These are phyloP conservation scores for Otocyon megalotis DNA, from an alignment of 2,113 vertebrate genomes.

Conservation along the genomic window DNA sequence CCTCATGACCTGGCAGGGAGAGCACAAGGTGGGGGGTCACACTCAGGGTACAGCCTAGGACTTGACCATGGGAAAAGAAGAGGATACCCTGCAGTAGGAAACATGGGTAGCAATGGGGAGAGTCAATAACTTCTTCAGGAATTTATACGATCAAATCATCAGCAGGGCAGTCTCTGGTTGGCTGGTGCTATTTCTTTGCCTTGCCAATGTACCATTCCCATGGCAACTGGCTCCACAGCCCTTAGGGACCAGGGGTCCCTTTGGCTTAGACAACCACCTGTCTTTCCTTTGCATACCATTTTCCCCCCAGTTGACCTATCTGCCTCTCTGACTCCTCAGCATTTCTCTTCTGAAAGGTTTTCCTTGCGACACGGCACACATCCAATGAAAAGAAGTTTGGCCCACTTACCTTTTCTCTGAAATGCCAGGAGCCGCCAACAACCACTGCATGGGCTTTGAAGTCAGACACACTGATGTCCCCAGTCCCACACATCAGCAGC, in stretches of 20 bases:
- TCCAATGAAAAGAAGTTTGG: not conserved
- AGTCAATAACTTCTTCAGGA: not conserved
- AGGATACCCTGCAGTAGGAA: not conserved
- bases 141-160: not conserved
- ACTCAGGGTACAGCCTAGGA: not conserved
- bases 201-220: not conserved
- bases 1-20: conserved; percentile 94
- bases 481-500: conserved; percentile 99
- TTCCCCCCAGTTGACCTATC: not conserved
- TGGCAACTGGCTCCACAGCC: not conserved
- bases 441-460: conserved; percentile 98
- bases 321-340: not conserved
- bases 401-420: conserved; percentile 95
- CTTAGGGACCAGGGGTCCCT: not conserved
- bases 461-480: conserved; percentile 97
- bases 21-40: conserved; percentile 6
- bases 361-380: not conserved
- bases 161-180: not conserved
- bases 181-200: not conserved
- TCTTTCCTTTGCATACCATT: not conserved
- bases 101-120: not conserved
- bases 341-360: conserved; percentile 33
- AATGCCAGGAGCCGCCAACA: conserved; percentile 98
- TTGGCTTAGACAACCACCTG: not conserved
- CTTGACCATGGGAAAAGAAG: not conserved